Conservation (phyloP, 2,797 vertebrate species). For the Protosalanx chinensis region DNA sequence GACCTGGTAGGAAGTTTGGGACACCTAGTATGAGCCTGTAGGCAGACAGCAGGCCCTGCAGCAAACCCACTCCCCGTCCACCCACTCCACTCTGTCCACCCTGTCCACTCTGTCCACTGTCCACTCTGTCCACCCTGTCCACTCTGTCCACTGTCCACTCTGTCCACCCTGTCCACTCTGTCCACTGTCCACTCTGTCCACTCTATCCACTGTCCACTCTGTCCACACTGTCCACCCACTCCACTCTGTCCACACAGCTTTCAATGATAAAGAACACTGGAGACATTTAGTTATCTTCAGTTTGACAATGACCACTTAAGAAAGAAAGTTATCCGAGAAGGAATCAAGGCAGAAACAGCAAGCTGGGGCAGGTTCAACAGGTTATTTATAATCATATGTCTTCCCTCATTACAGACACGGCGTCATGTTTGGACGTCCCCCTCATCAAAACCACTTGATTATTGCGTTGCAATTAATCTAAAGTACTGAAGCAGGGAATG, state of each 20-base stretch:
- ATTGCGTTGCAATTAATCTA: constrained; percentile 60
- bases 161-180: no score
- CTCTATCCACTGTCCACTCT: no score
- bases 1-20: constrained; percentile 75
- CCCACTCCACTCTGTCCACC: no score
- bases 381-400: not conserved
- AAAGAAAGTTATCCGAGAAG: not conserved
- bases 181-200: no score
- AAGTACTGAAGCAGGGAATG: constrained; percentile 46
- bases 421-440: constrained; percentile 34
- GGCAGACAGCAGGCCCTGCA: constrained; percentile 20
- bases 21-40: constrained; percentile 73
- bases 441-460: constrained; percentile 55
- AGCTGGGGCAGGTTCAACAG: not conserved
- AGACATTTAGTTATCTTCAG: no score
- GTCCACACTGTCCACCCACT: no score
- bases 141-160: no score
- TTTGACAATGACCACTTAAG: not conserved
- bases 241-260: no score
- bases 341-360: not conserved
- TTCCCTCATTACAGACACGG: constrained; percentile 6
- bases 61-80: not conserved
- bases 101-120: no score
- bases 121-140: no score
- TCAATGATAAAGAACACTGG: no score